These are phyloP conservation scores for Cyanoderma ruficeps DNA, from an alignment of 2,113 vertebrate species.

Conservation along the genomic window DNA sequence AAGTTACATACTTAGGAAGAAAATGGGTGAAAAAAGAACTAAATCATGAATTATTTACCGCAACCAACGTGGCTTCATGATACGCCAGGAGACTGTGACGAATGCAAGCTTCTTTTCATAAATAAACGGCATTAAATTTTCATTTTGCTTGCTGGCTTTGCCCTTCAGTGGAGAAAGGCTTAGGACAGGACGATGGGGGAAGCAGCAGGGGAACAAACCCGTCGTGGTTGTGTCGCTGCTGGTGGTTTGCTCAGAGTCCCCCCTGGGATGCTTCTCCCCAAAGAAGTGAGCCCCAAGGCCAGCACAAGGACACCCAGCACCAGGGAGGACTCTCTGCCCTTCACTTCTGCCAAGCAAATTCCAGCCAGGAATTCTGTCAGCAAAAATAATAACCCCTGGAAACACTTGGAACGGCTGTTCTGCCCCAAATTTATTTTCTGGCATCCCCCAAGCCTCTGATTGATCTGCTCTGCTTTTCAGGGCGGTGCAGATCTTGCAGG, in stretches of 20 bases:
- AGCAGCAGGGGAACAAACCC: not conserved
- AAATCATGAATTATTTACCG: not conserved
- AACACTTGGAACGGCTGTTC: not conserved
- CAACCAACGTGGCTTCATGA: accelerated
- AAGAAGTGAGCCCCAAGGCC: not conserved
- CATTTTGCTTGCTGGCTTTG: not conserved
- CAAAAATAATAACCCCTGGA: not conserved
- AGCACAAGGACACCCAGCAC: not conserved
- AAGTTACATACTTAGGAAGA: not conserved
- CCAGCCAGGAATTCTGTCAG: not conserved
- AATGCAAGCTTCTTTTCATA: not conserved
- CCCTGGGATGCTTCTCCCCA: not conserved
- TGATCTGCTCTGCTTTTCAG: not conserved
- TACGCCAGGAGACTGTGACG: not conserved
- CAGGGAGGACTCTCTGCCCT: not conserved
- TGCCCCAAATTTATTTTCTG: not conserved
- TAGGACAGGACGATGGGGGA: not conserved
- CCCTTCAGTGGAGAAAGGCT: not conserved
- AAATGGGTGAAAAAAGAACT: accelerated
- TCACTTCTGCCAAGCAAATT: not conserved
- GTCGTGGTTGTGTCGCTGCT: accelerated
- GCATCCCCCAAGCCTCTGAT: too few species aligned
- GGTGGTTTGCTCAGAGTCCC: not conserved
- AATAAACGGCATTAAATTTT: not conserved
- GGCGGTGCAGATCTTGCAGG: not conserved